phyloP scores from a whole-genome alignment of 2,113 vertebrate genomes.

The Syngnathus scovelli region DNA sequence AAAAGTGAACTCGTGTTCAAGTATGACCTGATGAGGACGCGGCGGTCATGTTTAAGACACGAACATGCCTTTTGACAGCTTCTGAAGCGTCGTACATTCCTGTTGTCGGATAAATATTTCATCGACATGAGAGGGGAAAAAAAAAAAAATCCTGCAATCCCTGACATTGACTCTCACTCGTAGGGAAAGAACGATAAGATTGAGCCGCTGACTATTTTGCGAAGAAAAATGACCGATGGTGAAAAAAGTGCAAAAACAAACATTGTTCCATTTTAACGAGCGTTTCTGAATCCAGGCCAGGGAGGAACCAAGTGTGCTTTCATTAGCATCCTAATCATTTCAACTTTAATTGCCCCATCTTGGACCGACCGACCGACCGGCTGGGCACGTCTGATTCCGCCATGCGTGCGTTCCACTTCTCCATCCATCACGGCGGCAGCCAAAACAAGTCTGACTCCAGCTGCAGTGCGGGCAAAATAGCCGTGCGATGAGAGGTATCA shows the following conservation, averaged over 20 bases:
- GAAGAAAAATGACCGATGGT: too few species aligned
- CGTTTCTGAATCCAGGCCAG: too few species aligned
- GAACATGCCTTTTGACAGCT: background rate
- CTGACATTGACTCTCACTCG: background rate
- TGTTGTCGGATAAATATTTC: background rate
- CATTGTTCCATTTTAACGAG: too few species aligned
- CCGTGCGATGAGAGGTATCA: constrained; percentile 40
- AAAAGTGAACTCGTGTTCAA: background rate
- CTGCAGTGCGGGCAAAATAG: constrained; percentile 20
- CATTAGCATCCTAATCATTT: constrained; percentile 2
- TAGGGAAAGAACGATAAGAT: background rate
- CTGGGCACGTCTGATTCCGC: too few species aligned
- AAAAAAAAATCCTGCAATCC: background rate
- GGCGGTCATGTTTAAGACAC: too few species aligned
- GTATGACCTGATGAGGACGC: background rate
- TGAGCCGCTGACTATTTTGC: too few species aligned
- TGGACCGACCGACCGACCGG: background rate
- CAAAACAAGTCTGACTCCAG: constrained; percentile 3
- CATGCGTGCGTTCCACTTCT: background rate
- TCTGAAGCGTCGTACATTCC: background rate
- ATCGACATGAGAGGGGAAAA: background rate
- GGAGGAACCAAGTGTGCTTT: background rate
- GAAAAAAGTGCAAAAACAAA: too few species aligned
- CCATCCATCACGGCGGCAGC: background rate
- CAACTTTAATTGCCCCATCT: constrained; percentile 1